Percentiles rank a stretch among this genome's conserved stretches.
Evolutionary conservation across 2,113 vertebrate species (phyloP).

Genomic region (Psettodes erumei): DNA sequence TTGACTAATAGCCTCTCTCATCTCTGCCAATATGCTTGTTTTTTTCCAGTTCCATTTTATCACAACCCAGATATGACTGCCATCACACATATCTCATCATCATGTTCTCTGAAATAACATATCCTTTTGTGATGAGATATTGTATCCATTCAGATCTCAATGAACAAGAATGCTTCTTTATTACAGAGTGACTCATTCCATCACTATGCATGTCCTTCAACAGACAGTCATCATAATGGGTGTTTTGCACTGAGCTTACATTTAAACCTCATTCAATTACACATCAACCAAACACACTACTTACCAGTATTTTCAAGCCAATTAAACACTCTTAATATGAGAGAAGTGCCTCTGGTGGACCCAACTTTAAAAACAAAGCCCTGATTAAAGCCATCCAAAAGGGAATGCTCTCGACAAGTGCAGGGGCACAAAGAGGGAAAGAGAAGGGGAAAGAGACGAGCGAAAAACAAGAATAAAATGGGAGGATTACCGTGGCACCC

Average conservation of each 20-base stretch:
- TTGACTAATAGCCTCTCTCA: constrained; percentile 20
- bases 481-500: constrained; percentile 46
- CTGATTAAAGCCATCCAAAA: constrained; percentile 41
- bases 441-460: neutral
- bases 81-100: neutral
- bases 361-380: constrained; percentile 43
- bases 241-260: constrained; percentile 24
- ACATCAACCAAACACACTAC: constrained; percentile 40
- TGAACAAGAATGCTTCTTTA: constrained; percentile 15
- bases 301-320: constrained; percentile 49
- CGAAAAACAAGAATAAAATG: constrained; percentile 47
- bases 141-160: neutral
- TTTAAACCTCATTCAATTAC: constrained; percentile 44
- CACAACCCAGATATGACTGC: neutral
- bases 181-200: constrained; percentile 16
- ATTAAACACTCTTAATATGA: constrained; percentile 49
- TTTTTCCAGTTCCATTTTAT: constrained; percentile 7
- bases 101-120: no score
- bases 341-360: constrained; percentile 32
- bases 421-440: neutral
- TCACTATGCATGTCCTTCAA: neutral
- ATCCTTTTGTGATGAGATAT: no score
- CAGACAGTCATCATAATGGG: constrained; percentile 6
- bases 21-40: neutral
- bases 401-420: constrained; percentile 17